phyloP scores from a whole-genome alignment of 37 sponge, comb jelly and placozoan species.

The Diacarnus erythraeanus region DNA sequence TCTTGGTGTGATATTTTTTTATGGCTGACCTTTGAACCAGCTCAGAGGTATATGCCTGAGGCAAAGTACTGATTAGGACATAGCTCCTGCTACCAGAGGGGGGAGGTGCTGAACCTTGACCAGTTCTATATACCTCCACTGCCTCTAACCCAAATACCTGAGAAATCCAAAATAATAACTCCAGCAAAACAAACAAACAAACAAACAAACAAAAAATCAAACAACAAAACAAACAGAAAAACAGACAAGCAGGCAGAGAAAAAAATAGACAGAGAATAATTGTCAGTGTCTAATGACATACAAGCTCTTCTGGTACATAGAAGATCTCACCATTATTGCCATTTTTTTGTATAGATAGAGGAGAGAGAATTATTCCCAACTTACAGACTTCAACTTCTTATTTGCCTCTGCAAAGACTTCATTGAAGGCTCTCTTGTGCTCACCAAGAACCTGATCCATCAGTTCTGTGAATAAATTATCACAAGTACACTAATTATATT shows the following conservation, averaged over 20 bases:
- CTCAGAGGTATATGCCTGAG: neutral
- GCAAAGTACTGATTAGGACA: slow-evolving; percentile 52
- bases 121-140: slow-evolving; percentile 19
- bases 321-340: neutral
- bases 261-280: neutral
- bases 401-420: neutral
- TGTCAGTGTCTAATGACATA: neutral
- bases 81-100: slow-evolving; percentile 5
- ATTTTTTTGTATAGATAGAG: too few relatives aligned
- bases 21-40: slow-evolving; percentile 16
- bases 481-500: too few relatives aligned
- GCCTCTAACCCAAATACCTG: slow-evolving; percentile 75
- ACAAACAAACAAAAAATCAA: neutral
- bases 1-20: too few relatives aligned
- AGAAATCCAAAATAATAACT: neutral
- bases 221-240: neutral
- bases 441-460: neutral
- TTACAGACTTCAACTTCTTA: neutral
- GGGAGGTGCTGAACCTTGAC: neutral
- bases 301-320: neutral
- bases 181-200: neutral
- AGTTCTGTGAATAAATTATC: too few relatives aligned
- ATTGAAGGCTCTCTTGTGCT: neutral
- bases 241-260: neutral
- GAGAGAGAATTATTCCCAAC: too few relatives aligned